phyloP scores from a whole-genome alignment of 1,140 invertebrate genomes.

The Harlomillsia oculata region DNA sequence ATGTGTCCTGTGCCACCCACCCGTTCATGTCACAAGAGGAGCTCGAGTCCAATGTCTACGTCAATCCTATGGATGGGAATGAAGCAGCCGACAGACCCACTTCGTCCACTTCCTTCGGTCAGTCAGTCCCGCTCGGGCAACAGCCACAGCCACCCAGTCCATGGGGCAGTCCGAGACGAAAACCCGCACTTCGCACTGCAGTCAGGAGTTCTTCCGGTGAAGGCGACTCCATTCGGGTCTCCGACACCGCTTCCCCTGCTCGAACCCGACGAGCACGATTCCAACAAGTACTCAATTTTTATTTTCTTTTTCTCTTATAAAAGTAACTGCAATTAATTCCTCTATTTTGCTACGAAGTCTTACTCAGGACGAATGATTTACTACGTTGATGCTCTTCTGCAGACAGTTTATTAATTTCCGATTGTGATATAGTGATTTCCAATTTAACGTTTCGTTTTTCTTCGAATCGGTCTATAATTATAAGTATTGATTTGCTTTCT shows the following conservation, averaged over 20 bases:
- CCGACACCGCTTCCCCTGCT: constrained; percentile 16
- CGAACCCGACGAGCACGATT: constrained; percentile 25
- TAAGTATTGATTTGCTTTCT: too few species aligned
- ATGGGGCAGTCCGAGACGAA: constrained; percentile 26
- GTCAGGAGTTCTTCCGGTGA: constrained; percentile 11
- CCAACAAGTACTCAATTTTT: constrained; percentile 23
- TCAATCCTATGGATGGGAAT: constrained; percentile 67
- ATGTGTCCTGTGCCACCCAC: constrained; percentile 89
- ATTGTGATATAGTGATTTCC: too few species aligned
- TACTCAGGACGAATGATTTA: too few species aligned
- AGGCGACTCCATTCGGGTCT: constrained; percentile 11
- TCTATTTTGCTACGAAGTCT: neutral
- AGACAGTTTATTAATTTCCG: too few species aligned
- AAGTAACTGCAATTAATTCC: neutral
- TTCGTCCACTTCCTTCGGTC: constrained; percentile 19
- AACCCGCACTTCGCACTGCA: constrained; percentile 6
- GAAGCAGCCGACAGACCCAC: constrained; percentile 8
- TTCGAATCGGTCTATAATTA: too few species aligned
- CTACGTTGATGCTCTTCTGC: too few species aligned
- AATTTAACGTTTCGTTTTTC: too few species aligned
- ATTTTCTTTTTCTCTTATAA: too few species aligned
- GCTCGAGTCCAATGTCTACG: constrained; percentile 61
- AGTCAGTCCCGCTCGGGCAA: neutral
- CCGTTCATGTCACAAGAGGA: constrained; percentile 66
- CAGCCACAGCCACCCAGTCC: constrained; percentile 21